Evolutionary conservation across 2,113 vertebrate genomes (phyloP).

Genomic region (Coptodon rendalli): DNA sequence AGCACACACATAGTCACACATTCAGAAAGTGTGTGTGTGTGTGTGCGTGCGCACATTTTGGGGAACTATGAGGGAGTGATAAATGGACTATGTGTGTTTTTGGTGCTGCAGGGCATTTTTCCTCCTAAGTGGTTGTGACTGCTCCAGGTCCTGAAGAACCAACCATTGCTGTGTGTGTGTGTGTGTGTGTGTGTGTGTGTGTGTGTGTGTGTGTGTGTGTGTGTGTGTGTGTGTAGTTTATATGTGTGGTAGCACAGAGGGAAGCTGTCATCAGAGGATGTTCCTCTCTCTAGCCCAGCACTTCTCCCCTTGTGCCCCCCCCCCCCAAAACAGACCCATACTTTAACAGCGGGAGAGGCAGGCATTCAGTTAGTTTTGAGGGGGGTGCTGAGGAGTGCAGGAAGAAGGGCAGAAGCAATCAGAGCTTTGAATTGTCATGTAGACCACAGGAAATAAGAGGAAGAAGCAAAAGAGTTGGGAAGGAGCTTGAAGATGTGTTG

Average conservation of each 20-base stretch:
- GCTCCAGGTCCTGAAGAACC: conserved; percentile 56
- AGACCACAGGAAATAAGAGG: conserved; percentile 34
- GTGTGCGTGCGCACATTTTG: not conserved
- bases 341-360: conserved; percentile 12
- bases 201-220: not conserved
- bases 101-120: conserved; percentile 64
- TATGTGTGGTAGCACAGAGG: conserved; percentile 27
- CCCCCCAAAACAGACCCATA: not conserved
- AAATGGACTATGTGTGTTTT: conserved; percentile 65
- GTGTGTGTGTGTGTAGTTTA: not conserved
- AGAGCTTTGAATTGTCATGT: conserved; percentile 30
- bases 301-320: not conserved
- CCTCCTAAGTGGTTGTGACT: conserved; percentile 67
- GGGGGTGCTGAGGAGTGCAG: not conserved
- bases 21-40: not conserved
- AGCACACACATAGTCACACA: not conserved
- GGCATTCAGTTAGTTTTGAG: not conserved
- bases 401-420: not conserved
- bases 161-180: not conserved
- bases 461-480: not conserved
- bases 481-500: not conserved
- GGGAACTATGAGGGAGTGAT: conserved; percentile 48
- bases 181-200: not conserved
- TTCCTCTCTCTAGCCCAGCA: conserved; percentile 24
- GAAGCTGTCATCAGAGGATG: conserved; percentile 47